Evolutionary conservation across 1,140 invertebrate genomes (phyloP), one percentile per base, ranked within the genome.

Genomic region (Gerris buenoi): DNA sequence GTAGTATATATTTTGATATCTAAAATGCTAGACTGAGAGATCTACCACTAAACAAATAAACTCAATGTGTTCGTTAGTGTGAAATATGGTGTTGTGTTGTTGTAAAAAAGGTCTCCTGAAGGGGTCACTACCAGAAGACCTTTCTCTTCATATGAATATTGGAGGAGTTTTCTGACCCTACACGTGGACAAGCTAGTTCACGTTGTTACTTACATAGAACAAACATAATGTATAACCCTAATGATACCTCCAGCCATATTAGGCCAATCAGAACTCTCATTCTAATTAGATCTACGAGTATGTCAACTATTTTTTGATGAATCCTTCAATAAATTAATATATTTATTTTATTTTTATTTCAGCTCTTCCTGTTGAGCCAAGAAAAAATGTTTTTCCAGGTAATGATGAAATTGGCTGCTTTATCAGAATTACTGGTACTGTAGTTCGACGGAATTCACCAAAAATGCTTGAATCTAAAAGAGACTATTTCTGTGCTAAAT

Each of bases 401-500:
- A 85, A 83, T 77, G 78, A 83, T 68, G 86, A 89, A 77, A 76
- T 85, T 67, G 84, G 83, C 69, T 81, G 79, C 68, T 88, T 88
- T 77, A 76, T 89, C 33, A 81, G 84, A 79, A 74, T 85, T 63
- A 79, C 78, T 72, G 83, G 83, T 1, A 90, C 89, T 66, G 84
- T 91, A 46, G 85, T 92, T 59, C 78, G 89, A 73, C 86, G 86
- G 61, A 88, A 87, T 2, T 81, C 85, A 66, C 80, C 87, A 25
- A 90, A 88, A 75, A 83, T 93, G 78, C 76, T 93, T 46, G 89
- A 91, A 77, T 84, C 84, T 75, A 79, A 85, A 72, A 84, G 85
- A 71, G 82, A 84, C 58, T 92, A 86, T 76, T 79, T 83, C 2
- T 95, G 92, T 76, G 78, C 80, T 46, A 91, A 90, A 76, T 95